These are phyloP conservation scores for Semnornis frantzii DNA, from an alignment of 2,113 vertebrate species.

Conservation along the genomic window DNA sequence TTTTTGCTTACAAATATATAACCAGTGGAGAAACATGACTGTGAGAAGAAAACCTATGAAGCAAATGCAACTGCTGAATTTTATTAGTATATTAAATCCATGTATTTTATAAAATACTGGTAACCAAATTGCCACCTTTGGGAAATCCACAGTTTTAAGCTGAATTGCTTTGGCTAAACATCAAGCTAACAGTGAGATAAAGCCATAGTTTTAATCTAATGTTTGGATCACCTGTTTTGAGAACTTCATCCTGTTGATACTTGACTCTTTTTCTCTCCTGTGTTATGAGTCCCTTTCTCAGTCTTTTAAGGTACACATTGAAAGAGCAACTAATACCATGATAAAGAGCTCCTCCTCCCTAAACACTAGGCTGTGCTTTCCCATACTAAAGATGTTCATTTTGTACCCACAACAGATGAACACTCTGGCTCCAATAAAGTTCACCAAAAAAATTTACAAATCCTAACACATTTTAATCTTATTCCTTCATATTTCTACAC, in stretches of 20 bases:
- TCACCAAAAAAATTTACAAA: neutral
- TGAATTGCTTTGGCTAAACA: neutral
- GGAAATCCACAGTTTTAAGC: neutral
- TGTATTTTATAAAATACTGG: neutral
- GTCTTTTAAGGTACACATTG: neutral
- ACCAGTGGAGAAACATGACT: neutral
- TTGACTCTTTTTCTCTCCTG: neutral
- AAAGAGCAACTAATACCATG: neutral
- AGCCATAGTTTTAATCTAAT: neutral
- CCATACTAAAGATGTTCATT: neutral
- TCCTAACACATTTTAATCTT: neutral
- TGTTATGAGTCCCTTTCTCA: neutral
- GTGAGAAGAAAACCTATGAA: neutral
- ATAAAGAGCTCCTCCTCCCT: neutral
- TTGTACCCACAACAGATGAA: neutral
- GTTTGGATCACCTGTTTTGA: neutral
- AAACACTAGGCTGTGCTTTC: fast-evolving
- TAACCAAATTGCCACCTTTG: neutral
- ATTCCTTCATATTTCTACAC: neutral
- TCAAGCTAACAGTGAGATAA: neutral
- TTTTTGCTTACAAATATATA: neutral
- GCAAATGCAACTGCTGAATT: neutral
- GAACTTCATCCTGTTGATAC: neutral
- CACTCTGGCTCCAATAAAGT: neutral
- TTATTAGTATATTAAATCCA: neutral